phyloP scores from a whole-genome alignment of 2,797 vertebrate species.

The Cyprinella venusta region DNA sequence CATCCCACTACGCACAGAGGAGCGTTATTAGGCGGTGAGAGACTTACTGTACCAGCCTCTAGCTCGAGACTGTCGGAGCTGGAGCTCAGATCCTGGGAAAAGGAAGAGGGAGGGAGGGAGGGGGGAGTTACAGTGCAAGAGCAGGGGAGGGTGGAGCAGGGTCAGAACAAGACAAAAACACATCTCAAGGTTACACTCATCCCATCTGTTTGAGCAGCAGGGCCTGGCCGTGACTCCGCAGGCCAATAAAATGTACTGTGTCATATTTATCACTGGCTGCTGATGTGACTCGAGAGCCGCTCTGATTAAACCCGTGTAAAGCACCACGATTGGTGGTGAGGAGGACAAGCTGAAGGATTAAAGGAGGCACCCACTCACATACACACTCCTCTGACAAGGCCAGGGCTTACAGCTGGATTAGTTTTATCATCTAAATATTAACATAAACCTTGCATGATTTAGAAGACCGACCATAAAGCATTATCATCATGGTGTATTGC shows the following conservation, averaged over 20 bases:
- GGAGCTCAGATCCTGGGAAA: conserved; percentile 91
- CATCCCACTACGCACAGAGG: conserved; percentile 73
- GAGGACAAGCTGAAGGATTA: conserved; percentile 46
- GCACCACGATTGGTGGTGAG: conserved; percentile 2
- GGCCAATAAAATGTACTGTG: conserved; percentile 12
- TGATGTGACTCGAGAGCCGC: conserved; percentile 36
- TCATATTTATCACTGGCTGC: conserved; percentile 44
- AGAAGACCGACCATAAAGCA: not conserved
- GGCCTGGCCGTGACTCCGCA: conserved; percentile 40
- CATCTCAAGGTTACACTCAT: conserved; percentile 50
- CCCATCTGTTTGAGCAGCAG: conserved; percentile 28
- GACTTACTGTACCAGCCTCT: conserved; percentile 90
- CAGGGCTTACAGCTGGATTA: not conserved
- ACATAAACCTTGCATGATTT: conserved; percentile 6
- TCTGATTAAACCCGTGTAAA: conserved; percentile 19
- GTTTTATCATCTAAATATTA: not conserved
- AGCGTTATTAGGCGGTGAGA: conserved; percentile 58
- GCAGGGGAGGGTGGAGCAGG: conserved; percentile 48
- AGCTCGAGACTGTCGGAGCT: conserved; percentile 89
- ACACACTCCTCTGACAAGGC: not conserved
- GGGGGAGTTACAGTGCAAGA: conserved; percentile 73
- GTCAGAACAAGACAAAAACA: conserved; percentile 56
- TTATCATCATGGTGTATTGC: not conserved
- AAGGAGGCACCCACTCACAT: conserved; percentile 11
- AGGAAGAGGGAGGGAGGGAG: conserved; percentile 59